Evolutionary conservation across 2,113 vertebrate genomes (phyloP).

Genomic region (Noturus placidus): DNA sequence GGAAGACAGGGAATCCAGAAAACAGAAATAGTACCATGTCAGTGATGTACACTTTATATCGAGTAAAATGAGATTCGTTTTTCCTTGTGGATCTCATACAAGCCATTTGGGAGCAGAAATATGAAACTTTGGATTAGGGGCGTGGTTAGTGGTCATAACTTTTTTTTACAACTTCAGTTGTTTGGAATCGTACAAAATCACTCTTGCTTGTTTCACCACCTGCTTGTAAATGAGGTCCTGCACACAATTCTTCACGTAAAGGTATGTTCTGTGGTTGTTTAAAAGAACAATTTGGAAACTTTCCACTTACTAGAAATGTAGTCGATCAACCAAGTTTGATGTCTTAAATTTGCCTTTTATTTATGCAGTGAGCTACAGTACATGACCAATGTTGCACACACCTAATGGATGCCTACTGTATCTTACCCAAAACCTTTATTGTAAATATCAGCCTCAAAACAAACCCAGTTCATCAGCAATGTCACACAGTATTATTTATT

Average conservation of each 20-base stretch:
- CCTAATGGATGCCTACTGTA: no score
- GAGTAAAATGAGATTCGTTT: constrained; percentile 4
- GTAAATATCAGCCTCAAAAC: not conserved
- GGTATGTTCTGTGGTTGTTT: not conserved
- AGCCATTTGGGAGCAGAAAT: not conserved
- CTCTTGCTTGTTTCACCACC: not conserved
- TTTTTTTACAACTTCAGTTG: not conserved
- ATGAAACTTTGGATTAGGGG: not conserved
- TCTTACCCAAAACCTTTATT: not conserved
- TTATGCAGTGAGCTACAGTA: no score
- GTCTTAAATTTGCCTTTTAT: not conserved
- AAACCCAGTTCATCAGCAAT: not conserved
- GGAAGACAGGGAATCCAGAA: not conserved
- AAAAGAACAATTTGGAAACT: not conserved
- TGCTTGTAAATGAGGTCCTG: not conserved
- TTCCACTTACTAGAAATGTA: not conserved
- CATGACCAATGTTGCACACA: not conserved
- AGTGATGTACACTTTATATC: constrained; percentile 21
- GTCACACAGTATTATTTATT: not conserved
- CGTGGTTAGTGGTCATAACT: not conserved
- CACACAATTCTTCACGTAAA: not conserved
- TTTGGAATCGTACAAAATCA: not conserved
- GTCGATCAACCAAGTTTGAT: not conserved
- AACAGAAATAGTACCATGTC: constrained; percentile 10
- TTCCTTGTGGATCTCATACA: not conserved